A percentile compares a stretch with the other conserved stretches of the same genome.
These are phyloP conservation scores for Serilophus lunatus DNA, from an alignment of 2,113 vertebrate genomes.

Conservation along the genomic window DNA sequence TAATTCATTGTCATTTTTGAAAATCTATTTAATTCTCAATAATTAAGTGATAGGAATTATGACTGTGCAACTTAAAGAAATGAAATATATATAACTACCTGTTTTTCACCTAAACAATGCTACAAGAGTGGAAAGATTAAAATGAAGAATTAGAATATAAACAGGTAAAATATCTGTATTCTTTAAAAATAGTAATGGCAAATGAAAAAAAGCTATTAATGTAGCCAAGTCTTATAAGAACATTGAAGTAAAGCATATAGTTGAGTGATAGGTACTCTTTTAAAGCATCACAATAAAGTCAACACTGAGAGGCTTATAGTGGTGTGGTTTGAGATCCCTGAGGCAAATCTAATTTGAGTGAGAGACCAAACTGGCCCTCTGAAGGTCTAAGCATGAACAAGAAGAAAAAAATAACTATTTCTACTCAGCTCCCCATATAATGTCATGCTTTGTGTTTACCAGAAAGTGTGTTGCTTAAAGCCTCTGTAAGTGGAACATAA, in stretches of 20 bases:
- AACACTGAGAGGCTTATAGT: background rate
- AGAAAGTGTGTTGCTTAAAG: background rate
- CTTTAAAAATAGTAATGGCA: background rate
- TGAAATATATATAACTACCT: background rate
- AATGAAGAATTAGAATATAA: background rate
- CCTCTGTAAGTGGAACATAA: background rate
- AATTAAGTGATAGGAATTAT: background rate
- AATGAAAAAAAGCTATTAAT: background rate
- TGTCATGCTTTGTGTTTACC: background rate
- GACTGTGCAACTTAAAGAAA: background rate
- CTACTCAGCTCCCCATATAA: fast-evolving
- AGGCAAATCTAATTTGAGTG: background rate
- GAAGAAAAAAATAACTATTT: background rate
- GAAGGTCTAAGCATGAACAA: background rate
- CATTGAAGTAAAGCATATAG: background rate
- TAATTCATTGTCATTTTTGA: background rate
- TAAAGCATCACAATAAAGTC: background rate
- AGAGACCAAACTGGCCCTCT: background rate
- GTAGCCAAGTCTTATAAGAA: background rate
- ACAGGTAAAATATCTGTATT: background rate
- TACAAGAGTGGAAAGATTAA: background rate
- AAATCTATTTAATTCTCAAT: background rate
- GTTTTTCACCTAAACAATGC: background rate
- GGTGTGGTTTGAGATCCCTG: background rate
- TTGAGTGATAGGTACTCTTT: background rate